A percentile compares a stretch with the other conserved stretches of the same genome.
Evolutionary conservation across 37 sponge, comb jelly and placozoan species (phyloP).

Genomic region (Cladorhizidae sp.): DNA sequence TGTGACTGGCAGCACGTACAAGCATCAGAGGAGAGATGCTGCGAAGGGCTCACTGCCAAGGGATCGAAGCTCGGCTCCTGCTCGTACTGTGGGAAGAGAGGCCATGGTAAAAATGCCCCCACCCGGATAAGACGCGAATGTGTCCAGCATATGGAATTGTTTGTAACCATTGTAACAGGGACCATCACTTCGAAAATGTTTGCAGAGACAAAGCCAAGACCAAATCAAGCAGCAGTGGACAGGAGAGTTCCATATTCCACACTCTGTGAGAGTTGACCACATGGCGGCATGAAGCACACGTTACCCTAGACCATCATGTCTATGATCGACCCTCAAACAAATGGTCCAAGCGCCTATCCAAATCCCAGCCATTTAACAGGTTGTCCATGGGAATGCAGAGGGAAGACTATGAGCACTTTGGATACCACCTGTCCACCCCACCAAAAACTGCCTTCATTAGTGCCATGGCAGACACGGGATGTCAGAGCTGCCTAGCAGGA

Average conservation of each 20-base stretch:
- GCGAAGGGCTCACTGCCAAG: slow-evolving; percentile 8
- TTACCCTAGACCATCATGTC: slow-evolving; percentile 6
- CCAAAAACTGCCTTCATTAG: no score
- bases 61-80: slow-evolving; percentile 18
- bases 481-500: no score
- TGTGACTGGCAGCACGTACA: no score
- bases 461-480: no score
- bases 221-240: not conserved
- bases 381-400: not conserved
- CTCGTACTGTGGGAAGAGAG: slow-evolving; percentile 34
- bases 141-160: slow-evolving; percentile 35
- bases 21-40: slow-evolving; percentile 19
- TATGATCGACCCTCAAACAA: slow-evolving; percentile 11
- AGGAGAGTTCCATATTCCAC: not conserved
- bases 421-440: not conserved
- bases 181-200: slow-evolving; percentile 22
- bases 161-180: slow-evolving; percentile 22
- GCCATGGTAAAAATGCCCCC: slow-evolving; percentile 30
- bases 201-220: slow-evolving; percentile 11
- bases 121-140: slow-evolving; percentile 3
- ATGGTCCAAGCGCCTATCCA: slow-evolving; percentile 31
- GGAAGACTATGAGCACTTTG: slow-evolving; percentile 40
- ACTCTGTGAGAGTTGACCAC: not conserved
- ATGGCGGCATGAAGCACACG: no score
- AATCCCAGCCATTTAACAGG: slow-evolving; percentile 32